Evolutionary conservation across 2,797 vertebrate genomes (phyloP).

Genomic region (Poeciliopsis presidionis): DNA sequence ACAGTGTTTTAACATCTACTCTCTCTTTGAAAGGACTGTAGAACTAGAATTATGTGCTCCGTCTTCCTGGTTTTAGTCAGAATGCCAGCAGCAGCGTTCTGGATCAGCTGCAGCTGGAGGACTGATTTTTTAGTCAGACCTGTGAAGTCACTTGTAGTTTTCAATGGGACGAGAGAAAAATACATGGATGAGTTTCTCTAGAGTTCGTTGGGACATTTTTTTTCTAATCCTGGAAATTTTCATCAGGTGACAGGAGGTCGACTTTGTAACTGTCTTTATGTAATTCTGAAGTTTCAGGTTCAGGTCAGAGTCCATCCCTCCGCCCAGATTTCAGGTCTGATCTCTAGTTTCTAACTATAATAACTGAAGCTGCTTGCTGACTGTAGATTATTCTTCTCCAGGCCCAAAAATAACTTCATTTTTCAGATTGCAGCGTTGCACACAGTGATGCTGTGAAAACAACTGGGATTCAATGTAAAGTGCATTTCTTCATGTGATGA

Average conservation of each 20-base stretch:
- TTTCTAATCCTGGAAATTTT: not conserved
- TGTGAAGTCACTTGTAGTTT: not conserved
- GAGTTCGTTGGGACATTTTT: not conserved
- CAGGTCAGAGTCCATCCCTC: too few relatives aligned
- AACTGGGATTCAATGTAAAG: not conserved
- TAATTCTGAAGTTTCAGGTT: too few relatives aligned
- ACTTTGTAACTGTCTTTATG: too few relatives aligned
- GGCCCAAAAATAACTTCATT: too few relatives aligned
- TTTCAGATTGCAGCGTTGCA: too few relatives aligned
- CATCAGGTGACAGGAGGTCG: too few relatives aligned
- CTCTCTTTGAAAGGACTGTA: too few relatives aligned
- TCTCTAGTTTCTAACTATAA: too few relatives aligned
- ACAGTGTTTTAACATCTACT: too few relatives aligned
- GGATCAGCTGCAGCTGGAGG: not conserved
- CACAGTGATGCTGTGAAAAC: not conserved
- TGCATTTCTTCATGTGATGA: not conserved
- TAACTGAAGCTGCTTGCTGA: not conserved
- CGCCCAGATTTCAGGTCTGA: too few relatives aligned
- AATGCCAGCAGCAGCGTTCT: not conserved
- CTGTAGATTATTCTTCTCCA: too few relatives aligned
- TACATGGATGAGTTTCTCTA: not conserved
- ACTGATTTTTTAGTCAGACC: not conserved
- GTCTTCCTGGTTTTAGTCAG: not conserved
- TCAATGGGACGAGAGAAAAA: not conserved
- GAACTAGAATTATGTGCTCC: too few relatives aligned